Percentiles rank a stretch among this genome's conserved stretches.
These are phyloP conservation scores for Danio jaintianensis DNA, from an alignment of 2,797 vertebrate genomes.

Conservation along the genomic window DNA sequence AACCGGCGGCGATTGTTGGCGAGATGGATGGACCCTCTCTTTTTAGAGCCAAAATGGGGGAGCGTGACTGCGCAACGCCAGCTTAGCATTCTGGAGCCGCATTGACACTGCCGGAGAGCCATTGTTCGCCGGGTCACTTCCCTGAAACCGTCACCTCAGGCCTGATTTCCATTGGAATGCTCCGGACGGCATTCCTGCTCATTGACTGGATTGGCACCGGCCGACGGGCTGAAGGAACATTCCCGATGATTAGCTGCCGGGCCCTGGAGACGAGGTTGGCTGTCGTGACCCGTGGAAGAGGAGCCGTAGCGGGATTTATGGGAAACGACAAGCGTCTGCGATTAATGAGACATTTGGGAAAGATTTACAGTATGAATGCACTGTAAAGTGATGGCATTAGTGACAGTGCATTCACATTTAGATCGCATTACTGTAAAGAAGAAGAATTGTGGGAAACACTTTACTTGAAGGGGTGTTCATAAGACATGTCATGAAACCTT, in stretches of 20 bases:
- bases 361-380: no score
- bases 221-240: conserved; percentile 72
- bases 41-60: conserved; percentile 61
- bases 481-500: no score
- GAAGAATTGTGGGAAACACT: neutral
- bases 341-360: neutral
- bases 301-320: conserved; percentile 66
- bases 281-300: conserved; percentile 70
- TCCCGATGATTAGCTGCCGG: conserved; percentile 74
- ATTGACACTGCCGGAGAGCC: conserved; percentile 76
- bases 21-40: conserved; percentile 72
- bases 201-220: conserved; percentile 80
- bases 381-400: rapidly evolving
- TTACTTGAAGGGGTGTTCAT: no score
- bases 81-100: conserved; percentile 83
- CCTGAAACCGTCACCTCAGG: conserved; percentile 71
- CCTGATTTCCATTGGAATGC: conserved; percentile 75
- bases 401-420: neutral
- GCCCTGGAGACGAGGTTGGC: conserved; percentile 72
- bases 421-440: neutral
- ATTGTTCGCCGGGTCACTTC: conserved; percentile 73
- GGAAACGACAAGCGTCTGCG: conserved; percentile 32
- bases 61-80: conserved; percentile 81
- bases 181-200: conserved; percentile 74
- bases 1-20: conserved; percentile 74